Evolutionary conservation across 2,797 vertebrate genomes (phyloP), one percentile per base, ranked within the genome.

Genomic region (Paramormyrops hopkinsi): DNA sequence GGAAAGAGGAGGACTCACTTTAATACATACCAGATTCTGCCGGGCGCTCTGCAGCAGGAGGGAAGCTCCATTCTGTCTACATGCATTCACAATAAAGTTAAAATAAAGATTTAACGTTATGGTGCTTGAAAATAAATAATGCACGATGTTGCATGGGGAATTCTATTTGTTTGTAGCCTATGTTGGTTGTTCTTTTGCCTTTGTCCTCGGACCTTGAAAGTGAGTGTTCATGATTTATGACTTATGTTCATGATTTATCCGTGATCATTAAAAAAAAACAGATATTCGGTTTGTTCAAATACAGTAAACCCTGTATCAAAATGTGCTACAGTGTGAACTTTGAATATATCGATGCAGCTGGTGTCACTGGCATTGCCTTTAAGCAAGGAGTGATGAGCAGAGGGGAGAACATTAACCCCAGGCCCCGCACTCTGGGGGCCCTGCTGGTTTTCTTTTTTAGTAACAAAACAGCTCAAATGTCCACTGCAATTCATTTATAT

Each of bases 11-110:
- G 90, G 87, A 88, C 51, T 88, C 41, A 22, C 25, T 33, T 33
- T 22, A 89, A 90, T 87, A 44, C 87, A 86, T 82, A 73, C 86
- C 91, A 90, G 86, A 89, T 85, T 89, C n/a, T 41, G 73, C 53
- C 76, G 89, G 89, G 82, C 59, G 87, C 56, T 56, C 88, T 89
- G 89, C 87, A 83, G 62, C n/a, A 41, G 86, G 65, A 29, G 87
- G 50, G 48, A 25, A 7, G 8, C 29, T 54, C 33, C 33, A 53
- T 54, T 79, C n/a, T 4, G 44, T 89, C 29, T 83, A 46, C 22
- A 51, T 59, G 41, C 41, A 83, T 83, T 44, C 37, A 3, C 79
- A 83, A 48, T 22, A 37, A 73, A 73, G 29, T 17, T 73, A 73
- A 73, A 73, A 73, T 73, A 73, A 73, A 37, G 65, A 73, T 33